A percentile compares a stretch with the other conserved stretches of the same genome.
Evolutionary conservation across 2,797 vertebrate genomes (phyloP).

Genomic region (Pempheris klunzingeri): DNA sequence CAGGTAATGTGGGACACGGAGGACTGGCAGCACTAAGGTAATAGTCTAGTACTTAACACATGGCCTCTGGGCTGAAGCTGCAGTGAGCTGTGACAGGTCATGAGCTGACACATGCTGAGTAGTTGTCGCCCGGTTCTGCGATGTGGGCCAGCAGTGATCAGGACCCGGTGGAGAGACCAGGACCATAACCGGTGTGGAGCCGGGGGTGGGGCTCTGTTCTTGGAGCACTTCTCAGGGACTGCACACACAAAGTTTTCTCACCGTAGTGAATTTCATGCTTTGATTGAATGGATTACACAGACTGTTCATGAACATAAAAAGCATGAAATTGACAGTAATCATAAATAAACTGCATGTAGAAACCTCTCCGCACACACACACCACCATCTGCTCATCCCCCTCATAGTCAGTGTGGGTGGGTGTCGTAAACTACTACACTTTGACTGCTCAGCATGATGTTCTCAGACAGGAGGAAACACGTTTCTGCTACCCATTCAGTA

Average conservation of each 20-base stretch:
- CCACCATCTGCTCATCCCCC: no score
- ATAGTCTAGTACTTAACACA: background rate
- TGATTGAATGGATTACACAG: background rate
- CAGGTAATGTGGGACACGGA: background rate
- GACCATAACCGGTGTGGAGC: no score
- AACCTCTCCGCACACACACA: background rate
- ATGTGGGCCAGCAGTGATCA: background rate
- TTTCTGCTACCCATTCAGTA: background rate
- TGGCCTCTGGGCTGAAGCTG: background rate
- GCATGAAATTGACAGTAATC: no score
- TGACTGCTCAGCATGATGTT: background rate
- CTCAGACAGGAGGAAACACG: background rate
- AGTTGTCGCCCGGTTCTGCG: background rate
- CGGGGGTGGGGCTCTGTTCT: conserved; percentile 14
- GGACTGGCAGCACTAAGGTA: background rate
- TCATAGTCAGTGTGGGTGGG: background rate
- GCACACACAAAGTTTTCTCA: background rate
- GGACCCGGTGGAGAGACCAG: no score
- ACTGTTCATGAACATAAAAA: no score
- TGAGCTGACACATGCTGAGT: background rate
- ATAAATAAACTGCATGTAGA: background rate
- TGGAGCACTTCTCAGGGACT: background rate
- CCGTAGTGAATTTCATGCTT: background rate
- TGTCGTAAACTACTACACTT: conserved; percentile 11
- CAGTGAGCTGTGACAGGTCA: background rate